These are phyloP conservation scores for Ciconia maguari DNA, from an alignment of 2,113 vertebrate species.

Conservation along the genomic window DNA sequence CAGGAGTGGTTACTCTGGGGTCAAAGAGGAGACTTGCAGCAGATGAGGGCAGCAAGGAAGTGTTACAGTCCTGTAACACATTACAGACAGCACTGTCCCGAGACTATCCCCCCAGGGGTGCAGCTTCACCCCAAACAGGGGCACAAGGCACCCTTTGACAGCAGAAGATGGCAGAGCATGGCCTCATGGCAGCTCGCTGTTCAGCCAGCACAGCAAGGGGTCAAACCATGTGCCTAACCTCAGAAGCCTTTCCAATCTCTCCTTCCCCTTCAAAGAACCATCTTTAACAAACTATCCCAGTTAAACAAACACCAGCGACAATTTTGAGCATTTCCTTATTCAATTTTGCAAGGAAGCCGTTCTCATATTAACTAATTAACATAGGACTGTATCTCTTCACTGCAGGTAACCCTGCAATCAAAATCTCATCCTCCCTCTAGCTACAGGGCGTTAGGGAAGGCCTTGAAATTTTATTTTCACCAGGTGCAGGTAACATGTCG, in stretches of 20 bases:
- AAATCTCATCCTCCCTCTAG: background rate
- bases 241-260: background rate
- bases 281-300: background rate
- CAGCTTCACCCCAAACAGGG: background rate
- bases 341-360: background rate
- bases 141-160: background rate
- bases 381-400: background rate
- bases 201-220: background rate
- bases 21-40: background rate
- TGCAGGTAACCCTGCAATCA: background rate
- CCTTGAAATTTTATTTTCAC: background rate
- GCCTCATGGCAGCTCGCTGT: background rate
- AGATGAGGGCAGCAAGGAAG: background rate
- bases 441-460: background rate
- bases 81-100: background rate
- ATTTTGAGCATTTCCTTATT: background rate
- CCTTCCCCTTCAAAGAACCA: background rate
- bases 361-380: background rate
- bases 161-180: background rate
- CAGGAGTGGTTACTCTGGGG: background rate
- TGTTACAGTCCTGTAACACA: background rate
- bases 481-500: background rate
- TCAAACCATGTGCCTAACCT: background rate
- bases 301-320: background rate
- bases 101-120: background rate